Conservation (phyloP, 2,113 vertebrate genomes). For the Oreochromis tanganicae region DNA sequence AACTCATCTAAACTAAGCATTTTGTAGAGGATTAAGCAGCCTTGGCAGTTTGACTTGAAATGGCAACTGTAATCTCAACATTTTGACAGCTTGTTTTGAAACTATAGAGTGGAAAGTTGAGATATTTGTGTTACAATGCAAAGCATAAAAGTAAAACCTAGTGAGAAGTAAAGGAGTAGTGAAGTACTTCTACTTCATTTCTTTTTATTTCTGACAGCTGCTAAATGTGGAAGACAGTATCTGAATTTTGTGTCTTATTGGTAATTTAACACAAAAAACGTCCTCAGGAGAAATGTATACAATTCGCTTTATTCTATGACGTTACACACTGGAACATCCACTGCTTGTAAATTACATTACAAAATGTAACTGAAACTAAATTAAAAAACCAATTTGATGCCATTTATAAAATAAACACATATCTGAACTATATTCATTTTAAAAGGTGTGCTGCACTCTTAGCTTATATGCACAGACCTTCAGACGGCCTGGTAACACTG, state of each 20-base stretch:
- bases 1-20: neutral
- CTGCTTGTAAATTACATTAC: neutral
- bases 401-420: neutral
- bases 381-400: neutral
- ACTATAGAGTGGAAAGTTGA: neutral
- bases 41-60: neutral
- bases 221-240: accelerated
- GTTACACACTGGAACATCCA: neutral
- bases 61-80: neutral
- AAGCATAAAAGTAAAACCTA: neutral
- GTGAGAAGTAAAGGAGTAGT: neutral
- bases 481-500: neutral
- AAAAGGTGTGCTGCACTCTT: neutral
- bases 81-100: neutral
- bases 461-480: neutral
- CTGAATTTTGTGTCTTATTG: neutral
- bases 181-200: accelerated
- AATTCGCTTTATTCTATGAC: accelerated
- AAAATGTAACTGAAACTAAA: neutral
- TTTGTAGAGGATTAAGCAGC: neutral
- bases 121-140: neutral
- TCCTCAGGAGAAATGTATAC: neutral
- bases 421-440: accelerated
- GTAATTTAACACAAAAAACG: neutral
- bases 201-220: neutral